These are phyloP conservation scores for Candoia aspera DNA, from an alignment of 2,113 vertebrate genomes.

Conservation along the genomic window DNA sequence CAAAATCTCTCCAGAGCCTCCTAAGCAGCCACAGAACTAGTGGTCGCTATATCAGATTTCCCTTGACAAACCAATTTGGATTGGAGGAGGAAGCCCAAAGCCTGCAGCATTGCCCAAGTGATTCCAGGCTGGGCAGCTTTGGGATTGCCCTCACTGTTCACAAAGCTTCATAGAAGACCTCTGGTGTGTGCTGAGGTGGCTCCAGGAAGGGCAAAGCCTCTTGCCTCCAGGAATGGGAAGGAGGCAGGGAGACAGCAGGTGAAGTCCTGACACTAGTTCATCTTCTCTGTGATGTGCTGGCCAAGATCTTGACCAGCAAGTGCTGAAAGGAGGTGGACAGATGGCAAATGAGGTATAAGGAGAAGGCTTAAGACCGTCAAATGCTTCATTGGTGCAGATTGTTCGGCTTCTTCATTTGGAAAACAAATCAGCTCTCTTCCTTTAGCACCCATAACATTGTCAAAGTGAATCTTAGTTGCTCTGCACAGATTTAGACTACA, in stretches of 20 bases:
- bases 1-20: background rate
- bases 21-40: background rate
- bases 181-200: background rate
- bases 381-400: background rate
- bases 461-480: background rate
- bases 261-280: background rate
- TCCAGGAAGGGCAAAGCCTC: background rate
- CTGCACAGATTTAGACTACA: background rate
- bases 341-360: background rate
- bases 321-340: background rate
- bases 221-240: background rate
- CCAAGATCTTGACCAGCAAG: background rate
- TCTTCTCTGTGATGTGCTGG: background rate
- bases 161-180: background rate
- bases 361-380: background rate
- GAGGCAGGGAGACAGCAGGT: background rate
- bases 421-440: background rate
- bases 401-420: background rate
- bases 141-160: background rate
- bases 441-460: background rate
- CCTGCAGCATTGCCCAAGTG: background rate
- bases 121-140: background rate
- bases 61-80: background rate
- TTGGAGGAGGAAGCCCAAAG: background rate
- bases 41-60: background rate